Evolutionary conservation across 1,140 invertebrate genomes (phyloP).

Genomic region (Apocrypta bakeri): DNA sequence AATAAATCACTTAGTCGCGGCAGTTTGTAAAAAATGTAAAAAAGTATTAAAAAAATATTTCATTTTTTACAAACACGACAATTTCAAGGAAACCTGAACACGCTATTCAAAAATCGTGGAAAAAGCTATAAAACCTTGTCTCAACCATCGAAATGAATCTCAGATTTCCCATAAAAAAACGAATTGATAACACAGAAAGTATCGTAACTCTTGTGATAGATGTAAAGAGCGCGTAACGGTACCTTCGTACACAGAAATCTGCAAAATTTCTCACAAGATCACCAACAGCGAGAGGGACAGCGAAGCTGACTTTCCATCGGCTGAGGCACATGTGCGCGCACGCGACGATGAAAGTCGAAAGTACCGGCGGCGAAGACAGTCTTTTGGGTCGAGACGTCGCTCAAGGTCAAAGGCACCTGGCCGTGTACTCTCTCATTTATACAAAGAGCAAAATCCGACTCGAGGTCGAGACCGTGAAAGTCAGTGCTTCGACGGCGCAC

Average conservation of each 20-base stretch:
- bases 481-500: not conserved
- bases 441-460: conserved; percentile 39
- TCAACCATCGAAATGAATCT: too few species aligned
- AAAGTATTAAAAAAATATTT: too few species aligned
- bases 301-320: not conserved
- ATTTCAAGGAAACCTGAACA: too few species aligned
- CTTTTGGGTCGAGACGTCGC: conserved; percentile 45
- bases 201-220: not conserved
- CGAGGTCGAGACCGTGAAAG: conserved; percentile 56
- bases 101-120: too few species aligned
- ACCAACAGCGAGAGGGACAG: not conserved
- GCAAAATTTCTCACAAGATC: not conserved
- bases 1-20: too few species aligned
- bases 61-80: too few species aligned
- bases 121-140: too few species aligned
- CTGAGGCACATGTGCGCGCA: not conserved
- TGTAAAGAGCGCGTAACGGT: not conserved
- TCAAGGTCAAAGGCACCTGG: conserved; percentile 59
- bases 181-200: too few species aligned
- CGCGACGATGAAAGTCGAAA: conserved; percentile 25
- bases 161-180: too few species aligned
- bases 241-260: not conserved
- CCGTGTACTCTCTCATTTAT: not conserved
- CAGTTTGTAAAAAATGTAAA: too few species aligned
- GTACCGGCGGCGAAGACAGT: not conserved